Evolutionary conservation across 2,113 vertebrate species (phyloP), one percentile per base, ranked within the genome.

Genomic region (Eclectus roratus): DNA sequence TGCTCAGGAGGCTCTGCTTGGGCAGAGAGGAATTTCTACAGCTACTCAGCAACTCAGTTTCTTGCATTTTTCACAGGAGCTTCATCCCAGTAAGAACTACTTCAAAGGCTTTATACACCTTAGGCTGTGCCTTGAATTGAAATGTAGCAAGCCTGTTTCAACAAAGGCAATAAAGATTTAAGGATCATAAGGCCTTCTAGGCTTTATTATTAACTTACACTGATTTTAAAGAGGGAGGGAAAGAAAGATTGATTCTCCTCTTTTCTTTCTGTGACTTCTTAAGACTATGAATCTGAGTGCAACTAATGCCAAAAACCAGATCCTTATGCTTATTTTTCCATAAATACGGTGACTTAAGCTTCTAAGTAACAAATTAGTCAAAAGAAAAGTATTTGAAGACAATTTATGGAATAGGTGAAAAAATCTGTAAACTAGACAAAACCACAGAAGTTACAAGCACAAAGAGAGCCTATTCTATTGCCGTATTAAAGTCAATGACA

Each of bases 111-210:
- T 90, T 61, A 29, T 4, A 61, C 10, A 76, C 69, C 33, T 81
- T 80, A 53, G 3, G 13, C 49, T 70, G 24, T 85, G 56, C 72
- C 64, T 78, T 60, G 72, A 53, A 93, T 5, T 77, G 65, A 95
- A 92, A 87, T 17, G 25, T 79, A 94, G 81, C 58, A 88, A 91
- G 77, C 28, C 46, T 63, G 37, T 88, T 91, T 92, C 79, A 92
- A 92, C 25, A 77, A 71, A 9, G 17, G 79, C 25, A 19, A 86
- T 33, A 68, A 92, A 91, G 79, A 88, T 82, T 96, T 94, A 93
- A 84, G 56, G 81, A 94, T 79, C 41, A 15, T 39, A 87, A 66
- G 14, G 49, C 27, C 43, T 94, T 87, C 52, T 52, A 80, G 46
- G 61, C 19, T 94, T 85, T 63, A 41, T 69, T 93, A 80, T 83